Percentiles rank a stretch among this genome's conserved stretches.
Conservation (phyloP, 2,888 invertebrate species). For the Argyra leucocephala region DNA sequence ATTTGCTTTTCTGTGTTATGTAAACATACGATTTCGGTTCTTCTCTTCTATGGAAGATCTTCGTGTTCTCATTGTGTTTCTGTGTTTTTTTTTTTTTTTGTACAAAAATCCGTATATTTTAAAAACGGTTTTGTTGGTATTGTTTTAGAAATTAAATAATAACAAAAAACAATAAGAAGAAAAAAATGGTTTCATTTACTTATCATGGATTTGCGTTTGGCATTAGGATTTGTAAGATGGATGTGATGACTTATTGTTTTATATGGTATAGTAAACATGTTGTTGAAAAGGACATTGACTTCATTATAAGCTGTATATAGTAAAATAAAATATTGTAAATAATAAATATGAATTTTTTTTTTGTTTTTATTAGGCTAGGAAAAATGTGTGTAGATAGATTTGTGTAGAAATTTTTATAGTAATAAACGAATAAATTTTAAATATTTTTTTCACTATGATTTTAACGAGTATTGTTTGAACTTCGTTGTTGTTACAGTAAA, state of each 20-base stretch:
- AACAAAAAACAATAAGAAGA: background rate
- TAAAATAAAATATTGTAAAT: too few species aligned
- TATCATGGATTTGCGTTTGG: background rate
- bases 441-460: too few species aligned
- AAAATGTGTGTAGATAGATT: too few species aligned
- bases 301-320: background rate
- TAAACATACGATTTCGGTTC: background rate
- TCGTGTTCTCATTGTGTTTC: background rate
- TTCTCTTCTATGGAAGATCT: background rate
- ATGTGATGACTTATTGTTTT: background rate
- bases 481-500: too few species aligned
- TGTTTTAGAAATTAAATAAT: background rate
- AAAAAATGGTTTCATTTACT: background rate
- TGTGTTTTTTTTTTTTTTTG: background rate
- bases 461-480: too few species aligned
- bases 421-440: too few species aligned
- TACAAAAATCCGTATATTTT: background rate
- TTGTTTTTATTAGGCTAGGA: too few species aligned
- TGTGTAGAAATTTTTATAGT: too few species aligned
- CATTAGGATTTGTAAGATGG: background rate
- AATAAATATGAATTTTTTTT: too few species aligned
- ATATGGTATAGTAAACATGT: background rate
- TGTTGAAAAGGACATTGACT: background rate
- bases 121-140: background rate
- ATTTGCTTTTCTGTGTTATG: background rate